Base-by-base conservation (phyloP, 2,797 vertebrate species). In the Gastrophryne carolinensis region DNA sequence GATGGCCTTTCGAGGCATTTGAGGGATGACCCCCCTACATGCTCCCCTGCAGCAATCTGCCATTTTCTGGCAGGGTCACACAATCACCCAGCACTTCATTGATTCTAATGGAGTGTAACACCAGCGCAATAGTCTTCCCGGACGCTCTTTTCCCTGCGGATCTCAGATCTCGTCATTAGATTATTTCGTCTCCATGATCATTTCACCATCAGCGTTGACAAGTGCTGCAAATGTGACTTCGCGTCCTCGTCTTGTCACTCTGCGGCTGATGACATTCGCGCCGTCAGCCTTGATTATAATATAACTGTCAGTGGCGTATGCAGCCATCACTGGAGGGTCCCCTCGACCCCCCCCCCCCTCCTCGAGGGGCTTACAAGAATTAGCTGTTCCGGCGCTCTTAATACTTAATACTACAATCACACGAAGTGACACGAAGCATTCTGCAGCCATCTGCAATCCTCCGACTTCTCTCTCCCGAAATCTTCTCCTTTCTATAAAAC, bases 401-500 rank as follows among this genome's bases (percentile, higher is more conserved):
- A 62, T 50, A n/a, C n/a, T n/a, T n/a, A n/a, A n/a, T n/a, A n/a
- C n/a, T n/a, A 57, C 50, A 57, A 71, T 70, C 74, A 56, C 26
- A 10, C 35, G 10, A 58, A 77, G 69, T 71, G 67, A 44, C 37
- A 26, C 35, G 26, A 53, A 34, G 57, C 35, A 21, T 64, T 77
- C 65, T 32, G 44, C 17, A 37, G 56, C 34, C 11, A 26, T 23
- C 53, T 29, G 15, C 37, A 34, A 57, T 73, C 54, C 50, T 52
- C 47, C 27, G 70, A 71, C 35, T 77, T 35, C 66, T 77, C 66
- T 77, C 71, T 71, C 29, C 66, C 29, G 26, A 77, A 77, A 77
- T 71, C 74, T 71, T 63, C 74, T 71, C 56, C 74, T 77, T 77
- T 71, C 74, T 58, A 77, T 77, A 71, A 77, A 34, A 77, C 71